These are phyloP conservation scores for Thalassarche chlororhynchos DNA, from an alignment of 2,113 vertebrate species.

Conservation along the genomic window DNA sequence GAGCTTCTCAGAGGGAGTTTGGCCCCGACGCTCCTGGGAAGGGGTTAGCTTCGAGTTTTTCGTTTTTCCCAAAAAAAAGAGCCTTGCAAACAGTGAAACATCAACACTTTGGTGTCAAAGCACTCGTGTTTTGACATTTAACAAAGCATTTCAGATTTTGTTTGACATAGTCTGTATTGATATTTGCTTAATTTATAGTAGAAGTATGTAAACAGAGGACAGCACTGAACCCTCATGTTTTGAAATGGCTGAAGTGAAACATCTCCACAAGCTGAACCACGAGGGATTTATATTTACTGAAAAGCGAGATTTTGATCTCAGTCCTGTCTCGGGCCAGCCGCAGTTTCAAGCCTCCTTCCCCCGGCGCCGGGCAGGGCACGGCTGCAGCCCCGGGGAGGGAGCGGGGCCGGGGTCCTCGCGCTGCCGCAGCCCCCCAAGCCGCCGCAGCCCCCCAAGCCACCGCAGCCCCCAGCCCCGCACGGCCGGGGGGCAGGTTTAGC, in stretches of 20 bases:
- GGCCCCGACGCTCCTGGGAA: background rate
- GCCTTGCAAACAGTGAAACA: background rate
- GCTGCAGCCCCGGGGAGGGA: background rate
- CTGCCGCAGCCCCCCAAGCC: background rate
- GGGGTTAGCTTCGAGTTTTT: accelerated
- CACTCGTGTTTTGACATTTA: background rate
- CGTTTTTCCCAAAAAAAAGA: background rate
- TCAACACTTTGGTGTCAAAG: background rate
- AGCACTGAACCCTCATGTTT: accelerated
- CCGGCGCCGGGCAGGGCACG: accelerated
- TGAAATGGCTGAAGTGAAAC: background rate
- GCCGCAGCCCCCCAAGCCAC: background rate
- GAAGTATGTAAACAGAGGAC: background rate
- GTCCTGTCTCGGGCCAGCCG: accelerated
- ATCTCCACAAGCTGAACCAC: accelerated
- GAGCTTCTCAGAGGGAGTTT: background rate
- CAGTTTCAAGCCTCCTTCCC: background rate
- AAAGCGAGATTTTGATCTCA: background rate
- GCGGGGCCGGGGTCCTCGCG: accelerated
- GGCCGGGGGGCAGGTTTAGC: background rate
- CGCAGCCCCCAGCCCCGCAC: background rate
- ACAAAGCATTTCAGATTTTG: background rate
- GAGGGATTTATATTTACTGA: no score
- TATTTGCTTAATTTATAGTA: background rate
- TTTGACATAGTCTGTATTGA: background rate